Evolutionary conservation across 2,888 invertebrate species (phyloP).

Genomic region (Perizoma affinitatum): DNA sequence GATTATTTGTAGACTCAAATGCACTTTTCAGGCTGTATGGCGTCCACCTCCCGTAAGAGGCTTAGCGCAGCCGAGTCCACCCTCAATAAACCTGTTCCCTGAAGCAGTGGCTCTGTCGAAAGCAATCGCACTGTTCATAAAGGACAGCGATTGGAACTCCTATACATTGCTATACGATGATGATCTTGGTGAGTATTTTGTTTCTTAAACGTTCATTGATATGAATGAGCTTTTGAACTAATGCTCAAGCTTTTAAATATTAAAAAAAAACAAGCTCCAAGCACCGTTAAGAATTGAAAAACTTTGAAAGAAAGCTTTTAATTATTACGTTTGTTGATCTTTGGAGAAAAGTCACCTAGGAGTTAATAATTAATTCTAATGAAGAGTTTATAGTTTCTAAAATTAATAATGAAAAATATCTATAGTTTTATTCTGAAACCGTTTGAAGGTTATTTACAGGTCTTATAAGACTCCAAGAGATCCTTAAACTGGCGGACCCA

Average conservation of each 20-base stretch:
- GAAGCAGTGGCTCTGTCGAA: slow-evolving; percentile 87
- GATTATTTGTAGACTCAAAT: slow-evolving; percentile 6
- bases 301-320: too few relatives aligned
- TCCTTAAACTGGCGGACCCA: slow-evolving; percentile 88
- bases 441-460: slow-evolving; percentile 63
- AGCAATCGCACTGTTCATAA: slow-evolving; percentile 87
- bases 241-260: too few relatives aligned
- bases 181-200: slow-evolving; percentile 83
- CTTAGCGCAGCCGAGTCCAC: slow-evolving; percentile 52
- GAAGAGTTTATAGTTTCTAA: too few relatives aligned
- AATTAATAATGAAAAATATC: too few relatives aligned
- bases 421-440: background rate
- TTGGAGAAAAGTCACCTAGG: too few relatives aligned
- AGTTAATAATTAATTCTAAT: too few relatives aligned
- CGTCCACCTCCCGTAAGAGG: slow-evolving; percentile 65
- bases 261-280: too few relatives aligned
- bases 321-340: too few relatives aligned
- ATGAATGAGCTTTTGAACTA: too few relatives aligned
- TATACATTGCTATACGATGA: slow-evolving; percentile 92
- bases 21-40: slow-evolving; percentile 65
- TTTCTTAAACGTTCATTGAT: background rate
- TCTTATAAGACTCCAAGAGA: slow-evolving; percentile 90
- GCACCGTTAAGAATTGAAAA: too few relatives aligned
- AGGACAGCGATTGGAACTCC: slow-evolving; percentile 89
- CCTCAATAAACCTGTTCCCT: slow-evolving; percentile 89